These are phyloP conservation scores for Anser brachyrhynchus DNA, from an alignment of 2,113 vertebrate genomes.

Conservation along the genomic window DNA sequence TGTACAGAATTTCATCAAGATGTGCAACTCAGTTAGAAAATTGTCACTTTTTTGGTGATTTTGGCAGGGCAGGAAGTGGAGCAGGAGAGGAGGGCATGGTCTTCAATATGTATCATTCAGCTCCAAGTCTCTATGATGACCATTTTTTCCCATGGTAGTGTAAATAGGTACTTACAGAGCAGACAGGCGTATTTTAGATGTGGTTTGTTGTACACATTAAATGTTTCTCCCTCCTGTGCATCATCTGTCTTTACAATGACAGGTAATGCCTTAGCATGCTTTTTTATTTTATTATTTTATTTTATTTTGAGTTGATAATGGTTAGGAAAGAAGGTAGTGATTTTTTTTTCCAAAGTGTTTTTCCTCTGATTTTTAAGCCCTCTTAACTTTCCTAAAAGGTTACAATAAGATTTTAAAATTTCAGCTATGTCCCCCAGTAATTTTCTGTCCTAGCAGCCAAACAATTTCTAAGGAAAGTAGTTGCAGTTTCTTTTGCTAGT, in stretches of 20 bases:
- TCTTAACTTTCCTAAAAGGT: not conserved
- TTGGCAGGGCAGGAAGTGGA: not conserved
- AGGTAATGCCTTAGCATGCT: not conserved
- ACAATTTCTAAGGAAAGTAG: not conserved
- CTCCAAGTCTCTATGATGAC: not conserved
- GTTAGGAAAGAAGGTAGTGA: not conserved
- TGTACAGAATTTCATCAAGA: not conserved
- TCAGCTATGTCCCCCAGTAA: not conserved
- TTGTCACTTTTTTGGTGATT: not conserved
- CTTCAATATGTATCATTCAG: not conserved
- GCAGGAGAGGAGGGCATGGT: not conserved
- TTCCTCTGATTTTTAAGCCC: not conserved
- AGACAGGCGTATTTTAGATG: not conserved
- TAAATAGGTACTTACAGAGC: not conserved
- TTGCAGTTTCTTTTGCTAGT: not conserved
- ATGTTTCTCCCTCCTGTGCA: not conserved
- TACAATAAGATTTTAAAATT: not conserved
- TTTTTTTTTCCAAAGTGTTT: not conserved
- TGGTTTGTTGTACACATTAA: not conserved
- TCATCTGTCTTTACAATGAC: not conserved
- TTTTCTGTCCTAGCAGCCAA: not conserved
- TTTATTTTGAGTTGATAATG: not conserved
- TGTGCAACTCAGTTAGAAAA: not conserved
- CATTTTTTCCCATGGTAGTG: not conserved
- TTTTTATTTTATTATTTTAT: not conserved